A percentile compares a stretch with the other conserved stretches of the same genome.
These are phyloP conservation scores for Eidolon helvum DNA, from an alignment of 2,113 vertebrate species.

Conservation along the genomic window DNA sequence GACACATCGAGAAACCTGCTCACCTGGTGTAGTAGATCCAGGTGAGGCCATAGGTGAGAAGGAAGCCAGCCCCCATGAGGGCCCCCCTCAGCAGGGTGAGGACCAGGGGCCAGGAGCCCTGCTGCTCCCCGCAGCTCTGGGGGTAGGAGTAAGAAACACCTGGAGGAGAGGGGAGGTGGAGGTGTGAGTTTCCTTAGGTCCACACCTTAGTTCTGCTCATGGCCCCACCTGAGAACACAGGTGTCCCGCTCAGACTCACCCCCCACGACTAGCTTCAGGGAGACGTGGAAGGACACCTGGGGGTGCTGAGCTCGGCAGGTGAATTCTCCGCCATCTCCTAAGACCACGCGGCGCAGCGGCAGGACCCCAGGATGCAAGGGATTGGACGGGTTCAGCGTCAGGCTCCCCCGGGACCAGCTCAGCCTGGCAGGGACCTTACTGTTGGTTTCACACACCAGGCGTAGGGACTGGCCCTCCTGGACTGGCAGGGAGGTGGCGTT, in stretches of 20 bases:
- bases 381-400: neutral
- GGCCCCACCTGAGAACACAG: neutral
- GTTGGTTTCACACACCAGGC: neutral
- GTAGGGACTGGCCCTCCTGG: neutral
- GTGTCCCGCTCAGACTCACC: neutral
- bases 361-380: neutral
- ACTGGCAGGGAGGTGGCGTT: neutral
- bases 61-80: conserved; percentile 21
- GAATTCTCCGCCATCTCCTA: neutral
- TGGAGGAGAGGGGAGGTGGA: neutral
- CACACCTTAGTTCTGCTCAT: fast-evolving
- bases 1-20: neutral
- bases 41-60: conserved; percentile 43
- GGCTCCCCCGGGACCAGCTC: neutral
- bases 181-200: neutral
- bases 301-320: neutral
- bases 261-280: neutral
- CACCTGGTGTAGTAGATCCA: conserved; percentile 36
- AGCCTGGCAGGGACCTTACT: neutral
- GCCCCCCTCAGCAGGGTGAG: neutral
- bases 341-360: neutral
- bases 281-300: fast-evolving
- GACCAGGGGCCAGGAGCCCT: neutral
- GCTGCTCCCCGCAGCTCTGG: neutral
- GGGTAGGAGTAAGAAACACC: neutral